Percentiles rank a stretch among this genome's conserved stretches.
Conservation (phyloP, 1,140 invertebrate species). For the Tetramorium alpestre region DNA sequence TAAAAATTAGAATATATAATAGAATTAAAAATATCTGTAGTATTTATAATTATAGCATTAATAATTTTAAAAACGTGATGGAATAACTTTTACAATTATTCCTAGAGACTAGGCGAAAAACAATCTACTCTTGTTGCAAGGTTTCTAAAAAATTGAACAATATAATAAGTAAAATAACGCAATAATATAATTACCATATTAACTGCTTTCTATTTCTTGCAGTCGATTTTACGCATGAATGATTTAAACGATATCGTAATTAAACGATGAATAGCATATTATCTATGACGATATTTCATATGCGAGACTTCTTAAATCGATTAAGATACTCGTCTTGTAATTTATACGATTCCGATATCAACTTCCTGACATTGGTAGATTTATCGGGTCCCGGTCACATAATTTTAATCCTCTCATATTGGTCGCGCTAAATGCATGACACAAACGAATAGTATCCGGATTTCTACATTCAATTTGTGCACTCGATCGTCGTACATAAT, state of each 20-base stretch:
- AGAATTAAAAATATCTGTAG: too few relatives aligned
- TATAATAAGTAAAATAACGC: neutral
- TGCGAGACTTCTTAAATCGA: slow-evolving; percentile 21
- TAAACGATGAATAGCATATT: neutral
- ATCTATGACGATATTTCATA: neutral
- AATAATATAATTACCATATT: neutral
- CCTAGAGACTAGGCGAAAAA: neutral
- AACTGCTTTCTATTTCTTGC: neutral
- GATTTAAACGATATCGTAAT: neutral
- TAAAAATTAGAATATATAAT: too few relatives aligned
- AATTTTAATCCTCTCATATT: slow-evolving; percentile 25
- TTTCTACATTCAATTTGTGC: slow-evolving; percentile 20
- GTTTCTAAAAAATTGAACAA: neutral
- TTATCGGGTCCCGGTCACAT: slow-evolving; percentile 36
- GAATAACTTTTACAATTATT: neutral
- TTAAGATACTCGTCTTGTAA: slow-evolving; percentile 27
- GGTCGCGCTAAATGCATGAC: neutral
- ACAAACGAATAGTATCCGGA: slow-evolving; percentile 12
- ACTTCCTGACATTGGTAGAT: slow-evolving; percentile 28
- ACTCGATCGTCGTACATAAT: neutral
- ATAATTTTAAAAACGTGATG: neutral
- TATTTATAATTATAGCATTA: neutral
- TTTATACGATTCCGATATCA: slow-evolving; percentile 34
- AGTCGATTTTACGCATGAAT: neutral
- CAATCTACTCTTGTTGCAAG: neutral